A percentile compares a stretch with the other conserved stretches of the same genome.
Evolutionary conservation across 2,888 invertebrate species (phyloP).

Genomic region (Eudemis profundana): DNA sequence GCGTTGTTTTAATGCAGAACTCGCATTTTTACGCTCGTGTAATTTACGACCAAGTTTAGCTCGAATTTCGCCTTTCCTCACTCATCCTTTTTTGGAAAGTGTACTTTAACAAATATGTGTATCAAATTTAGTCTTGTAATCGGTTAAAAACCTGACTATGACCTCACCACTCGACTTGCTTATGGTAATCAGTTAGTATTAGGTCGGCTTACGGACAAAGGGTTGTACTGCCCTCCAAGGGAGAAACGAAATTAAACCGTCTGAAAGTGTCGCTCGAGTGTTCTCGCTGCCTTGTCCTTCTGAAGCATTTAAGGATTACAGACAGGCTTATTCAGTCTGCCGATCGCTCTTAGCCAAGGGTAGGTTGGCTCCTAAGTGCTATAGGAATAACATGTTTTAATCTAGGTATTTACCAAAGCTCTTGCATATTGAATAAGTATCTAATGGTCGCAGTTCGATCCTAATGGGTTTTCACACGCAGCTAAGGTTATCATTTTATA

Average conservation of each 20-base stretch:
- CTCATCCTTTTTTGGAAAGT: too few species aligned
- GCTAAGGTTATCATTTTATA: too few species aligned
- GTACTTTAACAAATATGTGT: too few species aligned
- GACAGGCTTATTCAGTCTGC: not conserved
- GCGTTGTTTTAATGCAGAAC: not conserved
- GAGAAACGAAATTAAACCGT: too few species aligned
- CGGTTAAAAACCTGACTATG: constrained; percentile 5
- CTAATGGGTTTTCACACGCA: too few species aligned
- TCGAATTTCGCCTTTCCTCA: too few species aligned
- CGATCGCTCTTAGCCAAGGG: not conserved
- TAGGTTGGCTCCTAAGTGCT: not conserved
- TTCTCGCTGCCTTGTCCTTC: not conserved
- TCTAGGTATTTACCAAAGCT: not conserved
- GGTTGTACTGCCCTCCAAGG: too few species aligned
- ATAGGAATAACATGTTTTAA: not conserved
- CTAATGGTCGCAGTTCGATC: too few species aligned
- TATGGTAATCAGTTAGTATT: constrained; percentile 8
- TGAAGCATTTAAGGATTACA: not conserved
- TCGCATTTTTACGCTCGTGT: not conserved
- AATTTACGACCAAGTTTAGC: too few species aligned
- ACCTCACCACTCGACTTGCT: not conserved
- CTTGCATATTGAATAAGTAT: not conserved
- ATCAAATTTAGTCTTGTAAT: too few species aligned
- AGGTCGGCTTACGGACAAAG: constrained; percentile 1
- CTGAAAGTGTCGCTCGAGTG: too few species aligned